Evolutionary conservation across 2,113 vertebrate species (phyloP), one percentile per base, ranked within the genome.

Genomic region (Kryptolebias marmoratus): DNA sequence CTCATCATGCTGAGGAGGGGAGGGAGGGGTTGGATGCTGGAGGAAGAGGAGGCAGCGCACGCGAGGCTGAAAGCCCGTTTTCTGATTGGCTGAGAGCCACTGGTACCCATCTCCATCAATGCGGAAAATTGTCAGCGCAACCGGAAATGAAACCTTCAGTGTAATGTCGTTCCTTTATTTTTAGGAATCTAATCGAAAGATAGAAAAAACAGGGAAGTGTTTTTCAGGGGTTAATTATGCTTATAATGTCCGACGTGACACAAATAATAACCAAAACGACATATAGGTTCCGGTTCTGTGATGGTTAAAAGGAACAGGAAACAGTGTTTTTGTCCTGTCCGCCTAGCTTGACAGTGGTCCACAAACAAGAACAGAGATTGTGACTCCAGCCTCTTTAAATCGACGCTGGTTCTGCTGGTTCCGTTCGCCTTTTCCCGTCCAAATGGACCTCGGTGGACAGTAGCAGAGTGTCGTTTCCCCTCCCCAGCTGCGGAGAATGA

Each of bases 401-500:
- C 75, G 58, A 49, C 64, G 47, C 36, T 13, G 74, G 73, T 58
- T 85, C 61, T 84, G 68, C 75, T 64, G 64, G 65, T 71, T 18
- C 27, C 27, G 64, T 63, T 42, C 30, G 39, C 8, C 10, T 42
- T 62, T 71, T 60, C 49, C 60, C 55, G 16, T 70, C 69, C 62
- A 70, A 63, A 90, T 92, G 87, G 81, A 72, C 59, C 73, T 76
- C 16, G 22, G 45, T 62, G 75, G 75, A 18, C 71, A 72, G 48
- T 90, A 85, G 71, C 63, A 36, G 49, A 42, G 71, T 13, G 12
- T 73, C 55, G 59, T 66, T 58, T 27, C 63, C 47, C 64, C 4
- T 13, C 66, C 70, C 45, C 9, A 45, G 28, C 22, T n/a, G 49
- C 76, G 83, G 90, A 94, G 80, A 72, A 94, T 94, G 92, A 93